A percentile compares a stretch with the other conserved stretches of the same genome.
These are phyloP conservation scores for Incurvaria masculella DNA, from an alignment of 2,888 invertebrate species.

Conservation along the genomic window DNA sequence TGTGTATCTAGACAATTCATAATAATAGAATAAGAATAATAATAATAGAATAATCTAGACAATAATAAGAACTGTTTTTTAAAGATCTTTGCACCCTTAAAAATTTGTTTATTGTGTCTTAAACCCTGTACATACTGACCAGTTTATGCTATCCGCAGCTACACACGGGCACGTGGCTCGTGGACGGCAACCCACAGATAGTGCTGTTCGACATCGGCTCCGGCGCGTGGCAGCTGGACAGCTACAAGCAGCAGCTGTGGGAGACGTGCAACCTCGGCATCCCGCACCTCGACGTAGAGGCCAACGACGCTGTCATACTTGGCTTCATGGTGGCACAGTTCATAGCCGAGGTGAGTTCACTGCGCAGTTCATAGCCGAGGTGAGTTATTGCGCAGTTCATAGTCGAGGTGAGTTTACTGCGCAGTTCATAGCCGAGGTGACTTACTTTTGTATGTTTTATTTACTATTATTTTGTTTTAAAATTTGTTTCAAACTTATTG, in stretches of 20 bases:
- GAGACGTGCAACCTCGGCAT: constrained; percentile 79
- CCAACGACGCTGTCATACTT: constrained; percentile 95
- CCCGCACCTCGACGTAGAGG: constrained; percentile 92
- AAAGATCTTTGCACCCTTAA: too few relatives aligned
- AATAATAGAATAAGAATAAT: too few relatives aligned
- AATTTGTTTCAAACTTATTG: too few relatives aligned
- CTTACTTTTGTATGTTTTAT: too few relatives aligned
- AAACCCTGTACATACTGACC: neutral
- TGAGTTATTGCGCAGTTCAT: neutral
- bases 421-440: too few relatives aligned
- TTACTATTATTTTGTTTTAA: too few relatives aligned
- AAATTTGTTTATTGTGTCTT: too few relatives aligned
- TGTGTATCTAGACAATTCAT: too few relatives aligned
- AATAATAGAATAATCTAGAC: too few relatives aligned
- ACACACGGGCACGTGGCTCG: constrained; percentile 97
- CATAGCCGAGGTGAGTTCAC: constrained; percentile 68
- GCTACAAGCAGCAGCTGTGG: constrained; percentile 94
- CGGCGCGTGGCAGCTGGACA: constrained; percentile 93
- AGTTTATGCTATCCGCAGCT: constrained; percentile 60
- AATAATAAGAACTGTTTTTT: too few relatives aligned
- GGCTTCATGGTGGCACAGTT: constrained; percentile 96
- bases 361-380: too few relatives aligned
- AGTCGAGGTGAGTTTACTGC: too few relatives aligned
- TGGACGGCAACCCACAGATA: constrained; percentile 99
- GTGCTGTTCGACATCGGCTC: constrained; percentile 97